Base-by-base conservation (phyloP, 2,797 vertebrate species). In the Tauraco hartlaubi region DNA sequence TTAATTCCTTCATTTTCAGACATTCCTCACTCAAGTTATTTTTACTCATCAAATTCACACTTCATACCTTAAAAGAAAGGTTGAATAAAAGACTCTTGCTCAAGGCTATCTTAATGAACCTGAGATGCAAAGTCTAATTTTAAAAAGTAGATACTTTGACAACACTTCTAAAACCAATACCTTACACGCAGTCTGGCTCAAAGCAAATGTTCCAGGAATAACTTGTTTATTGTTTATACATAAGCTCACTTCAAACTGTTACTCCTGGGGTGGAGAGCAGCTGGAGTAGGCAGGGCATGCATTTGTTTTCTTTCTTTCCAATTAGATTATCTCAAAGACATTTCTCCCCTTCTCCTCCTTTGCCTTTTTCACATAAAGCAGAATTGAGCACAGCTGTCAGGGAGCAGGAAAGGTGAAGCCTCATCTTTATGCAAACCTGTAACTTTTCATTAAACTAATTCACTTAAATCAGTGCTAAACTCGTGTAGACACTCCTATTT, bases 211-310 rank as follows among this genome's bases (percentile, higher is more conserved):
- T 94, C 59, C 90, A 91, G 84, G 80, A 94, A 88, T 85, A 95
- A 82, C 77, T 94, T 96, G 90, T 93, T 97, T 96, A 91, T 94
- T 96, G 90, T 96, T 96, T 96, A 96, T 76, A 75, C 85, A 86
- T 90, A 94, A 97, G 18, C 90, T 96, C 9, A 92, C 91, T 95
- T 95, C 95, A 97, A 92, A 86, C 88, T 88, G 35, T 86, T 94
- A 84, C 79, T 97, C 87, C 48, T 93, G 82, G 63, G 91, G 88
- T 94, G 63, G 83, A 88, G 69, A 84, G 62, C 87, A 96, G 85
- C 83, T 94, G 91, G 67, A 86, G 63, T 73, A 91, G 88, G 79
- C 80, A 91, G 69, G 87, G 71, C 66, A 93, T 1, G 3, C n/a
- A 44, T 95, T 94, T 86, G 69, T 95, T 97, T 96, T 92, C 91